phyloP scores from a whole-genome alignment of 2,888 invertebrate species.

The Chromoteleia sp. region DNA sequence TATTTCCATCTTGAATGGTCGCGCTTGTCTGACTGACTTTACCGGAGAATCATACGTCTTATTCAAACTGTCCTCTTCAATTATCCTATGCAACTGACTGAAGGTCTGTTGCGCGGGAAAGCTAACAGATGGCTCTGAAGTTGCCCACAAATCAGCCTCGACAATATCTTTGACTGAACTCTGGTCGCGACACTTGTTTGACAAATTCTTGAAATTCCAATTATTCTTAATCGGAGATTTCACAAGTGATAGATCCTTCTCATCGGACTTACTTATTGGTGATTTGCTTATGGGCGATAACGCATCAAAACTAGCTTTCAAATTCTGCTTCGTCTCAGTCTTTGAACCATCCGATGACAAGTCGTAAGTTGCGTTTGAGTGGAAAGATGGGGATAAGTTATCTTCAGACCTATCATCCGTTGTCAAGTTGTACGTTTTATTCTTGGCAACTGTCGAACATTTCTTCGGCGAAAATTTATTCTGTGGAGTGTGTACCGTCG shows the following conservation, averaged over 20 bases:
- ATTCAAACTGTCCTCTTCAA: constrained; percentile 62
- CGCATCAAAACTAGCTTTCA: constrained; percentile 70
- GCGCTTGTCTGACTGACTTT: background rate
- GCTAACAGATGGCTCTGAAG: constrained; percentile 58
- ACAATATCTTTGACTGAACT: constrained; percentile 77
- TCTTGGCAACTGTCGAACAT: constrained; percentile 71
- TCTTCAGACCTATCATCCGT: constrained; percentile 11
- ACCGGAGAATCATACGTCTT: constrained; percentile 34
- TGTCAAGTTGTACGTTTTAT: constrained; percentile 44
- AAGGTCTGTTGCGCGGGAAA: constrained; percentile 7
- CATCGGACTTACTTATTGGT: background rate
- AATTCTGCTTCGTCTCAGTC: constrained; percentile 48
- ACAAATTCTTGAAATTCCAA: constrained; percentile 7
- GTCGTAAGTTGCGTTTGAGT: constrained; percentile 72
- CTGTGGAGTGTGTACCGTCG: constrained; percentile 58
- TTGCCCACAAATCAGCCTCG: constrained; percentile 79
- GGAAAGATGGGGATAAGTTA: constrained; percentile 45
- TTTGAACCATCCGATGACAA: constrained; percentile 69
- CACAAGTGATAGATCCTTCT: background rate
- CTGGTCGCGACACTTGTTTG: constrained; percentile 68
- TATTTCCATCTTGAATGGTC: constrained; percentile 72
- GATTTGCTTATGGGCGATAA: constrained; percentile 56
- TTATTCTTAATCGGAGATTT: background rate
- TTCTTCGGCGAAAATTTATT: constrained; percentile 71
- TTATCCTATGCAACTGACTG: constrained; percentile 62